Evolutionary conservation across 2,888 invertebrate species (phyloP).

Genomic region (Tryphoninae sp.): DNA sequence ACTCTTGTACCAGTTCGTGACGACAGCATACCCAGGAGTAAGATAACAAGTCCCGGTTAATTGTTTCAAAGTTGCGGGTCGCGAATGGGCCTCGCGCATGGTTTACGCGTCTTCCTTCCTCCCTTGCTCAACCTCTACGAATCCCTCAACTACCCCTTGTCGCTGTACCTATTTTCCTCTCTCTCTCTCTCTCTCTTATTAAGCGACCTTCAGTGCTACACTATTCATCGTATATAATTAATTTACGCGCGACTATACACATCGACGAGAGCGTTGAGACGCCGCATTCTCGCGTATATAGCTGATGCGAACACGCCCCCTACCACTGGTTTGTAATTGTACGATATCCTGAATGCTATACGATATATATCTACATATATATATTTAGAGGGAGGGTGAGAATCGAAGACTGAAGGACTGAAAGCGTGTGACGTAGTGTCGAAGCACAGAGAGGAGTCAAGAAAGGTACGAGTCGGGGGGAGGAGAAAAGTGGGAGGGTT

Average conservation of each 20-base stretch:
- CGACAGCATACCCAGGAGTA: constrained; percentile 59
- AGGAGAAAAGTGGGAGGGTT: constrained; percentile 8
- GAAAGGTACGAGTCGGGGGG: constrained; percentile 2
- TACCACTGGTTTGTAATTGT: constrained; percentile 63
- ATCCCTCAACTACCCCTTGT: background rate
- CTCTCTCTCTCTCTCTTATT: constrained; percentile 2
- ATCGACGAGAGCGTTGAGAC: constrained; percentile 15
- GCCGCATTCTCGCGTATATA: background rate
- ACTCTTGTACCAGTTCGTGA: constrained; percentile 22
- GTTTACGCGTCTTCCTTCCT: background rate
- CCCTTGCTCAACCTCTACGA: constrained; percentile 7
- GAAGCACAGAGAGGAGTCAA: constrained; percentile 26
- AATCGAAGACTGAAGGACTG: constrained; percentile 43
- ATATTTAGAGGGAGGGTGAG: constrained; percentile 41
- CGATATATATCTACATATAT: constrained; percentile 31
- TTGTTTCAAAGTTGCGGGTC: constrained; percentile 74
- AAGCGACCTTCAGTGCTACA: constrained; percentile 39
- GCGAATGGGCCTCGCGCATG: background rate
- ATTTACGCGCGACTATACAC: constrained; percentile 67
- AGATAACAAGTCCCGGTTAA: constrained; percentile 75
- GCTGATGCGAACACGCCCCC: constrained; percentile 18
- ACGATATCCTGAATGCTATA: constrained; percentile 56
- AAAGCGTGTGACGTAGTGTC: constrained; percentile 60
- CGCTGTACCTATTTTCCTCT: constrained; percentile 4
- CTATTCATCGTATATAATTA: constrained; percentile 73